phyloP scores from a whole-genome alignment of 2,797 vertebrate species.

The Nannoperca australis region DNA sequence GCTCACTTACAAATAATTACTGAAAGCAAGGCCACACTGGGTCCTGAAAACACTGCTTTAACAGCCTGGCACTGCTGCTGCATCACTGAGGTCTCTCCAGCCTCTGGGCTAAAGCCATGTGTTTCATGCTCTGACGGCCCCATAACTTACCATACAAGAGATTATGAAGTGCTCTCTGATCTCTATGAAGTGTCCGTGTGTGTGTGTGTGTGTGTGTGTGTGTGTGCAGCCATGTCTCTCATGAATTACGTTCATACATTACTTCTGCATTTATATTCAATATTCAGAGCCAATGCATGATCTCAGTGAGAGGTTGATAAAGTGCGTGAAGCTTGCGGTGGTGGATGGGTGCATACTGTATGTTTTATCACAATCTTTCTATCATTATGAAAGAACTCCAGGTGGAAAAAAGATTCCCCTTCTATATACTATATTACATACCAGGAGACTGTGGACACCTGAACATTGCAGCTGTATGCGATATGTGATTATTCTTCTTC shows the following conservation, averaged over 20 bases:
- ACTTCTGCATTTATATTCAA: not conserved
- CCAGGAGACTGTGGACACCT: not conserved
- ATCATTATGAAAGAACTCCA: not conserved
- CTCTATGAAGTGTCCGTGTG: slow-evolving; percentile 26
- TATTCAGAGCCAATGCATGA: not conserved
- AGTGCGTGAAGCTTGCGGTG: not conserved
- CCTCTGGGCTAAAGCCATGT: slow-evolving; percentile 48
- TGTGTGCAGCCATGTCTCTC: slow-evolving; percentile 11
- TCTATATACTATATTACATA: too few relatives aligned
- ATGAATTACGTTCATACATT: slow-evolving; percentile 1
- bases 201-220: slow-evolving; percentile 23
- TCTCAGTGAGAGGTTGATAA: not conserved
- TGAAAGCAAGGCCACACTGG: not conserved
- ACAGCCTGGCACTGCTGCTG: slow-evolving; percentile 20
- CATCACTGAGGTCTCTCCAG: slow-evolving; percentile 33
- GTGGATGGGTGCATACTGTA: not conserved
- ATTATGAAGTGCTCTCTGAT: slow-evolving; percentile 65
- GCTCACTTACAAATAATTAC: not conserved
- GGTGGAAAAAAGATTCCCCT: not conserved
- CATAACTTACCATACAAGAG: slow-evolving; percentile 50
- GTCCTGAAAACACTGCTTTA: slow-evolving; percentile 2
- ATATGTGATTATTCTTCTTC: not conserved
- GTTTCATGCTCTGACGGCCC: slow-evolving; percentile 69
- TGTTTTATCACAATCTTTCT: not conserved
- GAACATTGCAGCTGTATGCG: not conserved